These are phyloP conservation scores for Dendrocincla tyrannina DNA, from an alignment of 2,797 vertebrate species.

Conservation along the genomic window DNA sequence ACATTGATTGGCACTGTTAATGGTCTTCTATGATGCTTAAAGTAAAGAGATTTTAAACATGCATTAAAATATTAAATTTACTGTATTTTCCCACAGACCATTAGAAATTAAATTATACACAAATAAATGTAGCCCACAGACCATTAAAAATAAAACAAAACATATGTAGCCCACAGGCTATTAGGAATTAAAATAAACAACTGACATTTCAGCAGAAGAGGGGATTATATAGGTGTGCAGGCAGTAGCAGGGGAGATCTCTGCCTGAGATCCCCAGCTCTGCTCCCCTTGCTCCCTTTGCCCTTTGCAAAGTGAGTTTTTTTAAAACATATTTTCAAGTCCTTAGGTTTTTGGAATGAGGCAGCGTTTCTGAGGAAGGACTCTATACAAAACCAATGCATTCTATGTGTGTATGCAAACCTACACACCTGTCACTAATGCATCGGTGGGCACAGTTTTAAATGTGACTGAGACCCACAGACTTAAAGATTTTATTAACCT, in stretches of 20 bases:
- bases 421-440: neutral
- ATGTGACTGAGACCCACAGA: neutral
- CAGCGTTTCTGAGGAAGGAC: neutral
- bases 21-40: neutral
- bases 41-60: neutral
- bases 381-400: neutral
- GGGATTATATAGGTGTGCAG: neutral
- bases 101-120: neutral
- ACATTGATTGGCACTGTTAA: neutral
- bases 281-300: neutral
- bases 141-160: neutral
- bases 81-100: neutral
- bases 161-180: neutral
- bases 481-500: neutral
- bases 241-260: neutral
- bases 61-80: neutral
- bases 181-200: neutral
- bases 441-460: neutral
- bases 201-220: neutral
- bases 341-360: neutral
- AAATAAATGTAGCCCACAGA: neutral
- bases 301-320: neutral
- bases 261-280: neutral
- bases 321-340: neutral
- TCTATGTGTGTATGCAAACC: neutral